Evolutionary conservation across 2,113 vertebrate genomes (phyloP), one percentile per base, ranked within the genome.

Genomic region (Anser cygnoides): DNA sequence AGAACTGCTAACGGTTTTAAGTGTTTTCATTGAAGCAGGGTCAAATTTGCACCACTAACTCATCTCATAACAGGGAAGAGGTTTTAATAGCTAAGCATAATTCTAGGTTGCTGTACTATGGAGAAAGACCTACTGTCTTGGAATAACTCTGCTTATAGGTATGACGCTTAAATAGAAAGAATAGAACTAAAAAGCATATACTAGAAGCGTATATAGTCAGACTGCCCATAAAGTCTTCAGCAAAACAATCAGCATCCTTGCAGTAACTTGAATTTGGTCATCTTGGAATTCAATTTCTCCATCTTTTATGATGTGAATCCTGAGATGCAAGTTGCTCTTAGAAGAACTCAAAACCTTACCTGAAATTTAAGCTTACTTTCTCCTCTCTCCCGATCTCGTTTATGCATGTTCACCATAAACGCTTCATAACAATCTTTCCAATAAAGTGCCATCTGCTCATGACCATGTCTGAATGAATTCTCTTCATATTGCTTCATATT

Each of bases 401-500:
- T 99, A 93, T 99, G 99, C 97, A 99, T 98, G 87, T 98, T 99
- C 94, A 99, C 98, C 99, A 99, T 99, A 97, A 99, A 98, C 2
- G 98, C 98, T 97, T 99, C 99, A 19, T 99, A 99, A 96, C 99
- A 99, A 79, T 99, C 98, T 90, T 99, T 99, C 99, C 99, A 99
- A 93, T 98, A 99, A 70, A 99, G 97, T 70, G 99, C 99, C 98
- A 99, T 99, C 84, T 92, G 98, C 96, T 99, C 99, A 2, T 98
- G 98, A 78, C 98, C 98, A 92, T 98, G 98, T 92, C 98, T 99
- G 97, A 99, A 99, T 33, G 97, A 99, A 93, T 98, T 99, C 2
- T 99, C 98, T 97, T 99, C 99, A 91, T 99, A 99, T 54, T 99
- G 99, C 97, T 99, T 99, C 99, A 99, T 99, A 87, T 99, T 99